Conservation (phyloP, 2,888 invertebrate genomes). For the Philonicus albiceps region DNA sequence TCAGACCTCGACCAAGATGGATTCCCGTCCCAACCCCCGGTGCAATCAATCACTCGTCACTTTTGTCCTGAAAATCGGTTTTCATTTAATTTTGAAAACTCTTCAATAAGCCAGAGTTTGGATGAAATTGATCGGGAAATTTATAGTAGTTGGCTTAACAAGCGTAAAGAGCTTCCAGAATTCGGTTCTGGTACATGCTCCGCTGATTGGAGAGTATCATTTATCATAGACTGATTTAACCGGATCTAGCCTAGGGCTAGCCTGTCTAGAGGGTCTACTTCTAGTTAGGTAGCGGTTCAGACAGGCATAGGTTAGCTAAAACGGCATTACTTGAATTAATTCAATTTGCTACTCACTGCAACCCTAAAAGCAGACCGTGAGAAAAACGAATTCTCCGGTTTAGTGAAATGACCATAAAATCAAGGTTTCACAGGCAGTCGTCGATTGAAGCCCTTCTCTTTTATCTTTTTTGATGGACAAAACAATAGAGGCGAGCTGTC, state of each 20-base stretch:
- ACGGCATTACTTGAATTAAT: neutral
- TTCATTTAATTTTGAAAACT: neutral
- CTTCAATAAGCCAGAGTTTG: neutral
- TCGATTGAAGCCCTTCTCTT: neutral
- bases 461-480: conserved; percentile 10
- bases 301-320: neutral
- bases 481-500: neutral
- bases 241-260: neutral
- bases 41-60: conserved; percentile 11
- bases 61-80: conserved; percentile 23
- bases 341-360: neutral
- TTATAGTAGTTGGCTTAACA: conserved; percentile 22
- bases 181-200: neutral
- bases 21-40: neutral
- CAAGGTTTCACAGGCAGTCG: neutral
- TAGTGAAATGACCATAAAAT: neutral
- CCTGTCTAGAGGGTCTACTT: neutral
- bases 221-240: neutral
- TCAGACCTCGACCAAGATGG: neutral
- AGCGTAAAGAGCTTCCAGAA: conserved; percentile 27
- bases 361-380: neutral
- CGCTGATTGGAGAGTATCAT: neutral
- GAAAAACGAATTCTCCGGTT: neutral
- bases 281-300: neutral
- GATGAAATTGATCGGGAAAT: neutral